Conservation (phyloP, 2,113 vertebrate species). For the Protobothrops flavoviridis region DNA sequence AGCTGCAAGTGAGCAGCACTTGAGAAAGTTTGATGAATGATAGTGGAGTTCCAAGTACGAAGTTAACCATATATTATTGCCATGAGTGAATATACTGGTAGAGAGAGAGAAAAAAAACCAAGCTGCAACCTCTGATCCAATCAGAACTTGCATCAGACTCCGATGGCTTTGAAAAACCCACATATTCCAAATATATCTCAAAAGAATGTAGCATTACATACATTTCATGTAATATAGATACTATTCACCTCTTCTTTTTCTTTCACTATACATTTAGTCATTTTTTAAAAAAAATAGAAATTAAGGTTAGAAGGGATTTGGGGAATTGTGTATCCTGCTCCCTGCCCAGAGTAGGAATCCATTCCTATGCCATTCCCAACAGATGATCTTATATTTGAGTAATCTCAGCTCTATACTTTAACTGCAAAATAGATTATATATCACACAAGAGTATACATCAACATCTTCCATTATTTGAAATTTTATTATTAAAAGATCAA, state of each 20-base stretch:
- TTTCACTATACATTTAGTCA: background rate
- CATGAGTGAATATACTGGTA: fast-evolving
- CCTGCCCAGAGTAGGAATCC: background rate
- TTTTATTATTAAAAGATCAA: background rate
- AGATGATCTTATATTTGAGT: background rate
- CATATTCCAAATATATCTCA: background rate
- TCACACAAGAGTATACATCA: background rate
- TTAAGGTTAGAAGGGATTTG: background rate
- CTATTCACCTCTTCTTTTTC: background rate
- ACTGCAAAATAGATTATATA: background rate
- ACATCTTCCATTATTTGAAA: background rate
- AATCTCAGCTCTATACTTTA: background rate
- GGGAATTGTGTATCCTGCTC: background rate
- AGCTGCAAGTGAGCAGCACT: background rate
- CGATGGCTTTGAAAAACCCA: background rate
- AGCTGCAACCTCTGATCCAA: background rate
- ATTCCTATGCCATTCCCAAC: background rate
- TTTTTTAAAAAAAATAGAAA: background rate
- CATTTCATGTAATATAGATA: fast-evolving
- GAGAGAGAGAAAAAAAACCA: slow-evolving; percentile 10
- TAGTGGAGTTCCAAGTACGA: background rate
- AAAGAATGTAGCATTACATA: background rate
- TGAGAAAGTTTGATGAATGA: slow-evolving; percentile 25
- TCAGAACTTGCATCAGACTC: background rate
- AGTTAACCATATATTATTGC: slow-evolving; percentile 14